Evolutionary conservation across 92 coral and sea anemone genomes (phyloP), one percentile per base, ranked within the genome.

Genomic region (Zoanthus sociatus): DNA sequence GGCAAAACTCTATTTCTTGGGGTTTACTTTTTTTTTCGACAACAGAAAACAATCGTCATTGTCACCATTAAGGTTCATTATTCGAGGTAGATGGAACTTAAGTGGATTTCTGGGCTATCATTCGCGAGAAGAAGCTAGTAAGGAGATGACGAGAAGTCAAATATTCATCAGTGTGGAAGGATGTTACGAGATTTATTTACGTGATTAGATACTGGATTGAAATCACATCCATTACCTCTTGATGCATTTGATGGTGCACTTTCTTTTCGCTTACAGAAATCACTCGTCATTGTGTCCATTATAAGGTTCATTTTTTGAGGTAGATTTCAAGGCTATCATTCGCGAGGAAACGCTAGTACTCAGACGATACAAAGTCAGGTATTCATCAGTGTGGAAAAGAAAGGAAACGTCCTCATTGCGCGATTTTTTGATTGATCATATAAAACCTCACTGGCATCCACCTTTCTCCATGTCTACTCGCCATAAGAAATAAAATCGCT

Each of bases 121-220:
- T 1, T 37, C 42, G 4, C 3, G 42, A 37, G 42, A 37, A 37
- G 42, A 37, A 37, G 42, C 42, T 37, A 37, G 2, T 2, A 37
- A 37, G 2, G 1, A 37, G 42, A 37, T 0, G 2, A 37, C 4
- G 42, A 37, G 42, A 37, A 37, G 42, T 37, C 42, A 37, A 2
- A 2, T 37, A 37, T 37, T 37, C 42, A 4, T 37, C 42, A 37
- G 42, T 37, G 42, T 37, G 42, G 42, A 58, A 86, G 83, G 50
- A 91, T 91, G 71, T 91, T 83, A 69, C 83, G 78, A 44, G 89
- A 71, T 8, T 91, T 87, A 48, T 81, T 2, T 37, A 91, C 14
- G 76, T 88, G 77, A 91, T 84, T 67, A 91, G 94, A 91, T 91
- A 91, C 81, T 70, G 74, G 75, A 90, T 73, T 20, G 83, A 78